phyloP scores from a whole-genome alignment of 2,113 vertebrate species.

The Pomatostomus ruficeps region DNA sequence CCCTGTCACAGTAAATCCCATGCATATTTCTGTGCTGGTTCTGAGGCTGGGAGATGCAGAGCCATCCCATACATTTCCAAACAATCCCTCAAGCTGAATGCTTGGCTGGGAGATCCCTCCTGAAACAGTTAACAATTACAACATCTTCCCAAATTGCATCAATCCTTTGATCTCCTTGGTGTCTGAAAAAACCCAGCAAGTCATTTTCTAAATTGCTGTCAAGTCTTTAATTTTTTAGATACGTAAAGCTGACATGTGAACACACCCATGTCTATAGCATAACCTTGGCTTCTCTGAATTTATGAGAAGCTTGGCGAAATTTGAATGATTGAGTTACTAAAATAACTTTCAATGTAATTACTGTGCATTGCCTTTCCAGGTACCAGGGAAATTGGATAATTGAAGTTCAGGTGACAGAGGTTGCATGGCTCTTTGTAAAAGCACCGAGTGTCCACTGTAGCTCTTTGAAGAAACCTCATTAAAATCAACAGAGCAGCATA shows the following conservation, averaged over 20 bases:
- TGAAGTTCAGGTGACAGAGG: neutral
- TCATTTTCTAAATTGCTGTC: slow-evolving; percentile 37
- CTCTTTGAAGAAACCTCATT: neutral
- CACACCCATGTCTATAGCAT: slow-evolving; percentile 9
- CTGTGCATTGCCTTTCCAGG: neutral
- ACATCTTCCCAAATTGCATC: neutral
- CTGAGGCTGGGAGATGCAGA: neutral
- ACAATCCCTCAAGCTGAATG: neutral
- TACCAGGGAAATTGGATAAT: slow-evolving; percentile 28
- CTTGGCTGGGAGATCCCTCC: neutral
- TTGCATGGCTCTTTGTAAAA: neutral
- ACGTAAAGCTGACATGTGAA: neutral
- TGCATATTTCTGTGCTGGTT: neutral
- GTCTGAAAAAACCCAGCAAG: neutral
- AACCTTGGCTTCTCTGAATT: neutral
- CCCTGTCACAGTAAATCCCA: neutral
- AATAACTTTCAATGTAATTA: slow-evolving; percentile 34
- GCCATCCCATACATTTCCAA: neutral
- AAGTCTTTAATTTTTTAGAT: slow-evolving; percentile 26
- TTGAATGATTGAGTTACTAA: slow-evolving; percentile 3
- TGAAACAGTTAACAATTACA: neutral
- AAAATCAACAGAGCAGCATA: neutral
- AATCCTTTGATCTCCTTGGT: neutral
- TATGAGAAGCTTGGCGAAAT: neutral
- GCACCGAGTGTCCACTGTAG: neutral